These are phyloP conservation scores for Tachystola acroxantha DNA, from an alignment of 2,888 invertebrate species.

Conservation along the genomic window DNA sequence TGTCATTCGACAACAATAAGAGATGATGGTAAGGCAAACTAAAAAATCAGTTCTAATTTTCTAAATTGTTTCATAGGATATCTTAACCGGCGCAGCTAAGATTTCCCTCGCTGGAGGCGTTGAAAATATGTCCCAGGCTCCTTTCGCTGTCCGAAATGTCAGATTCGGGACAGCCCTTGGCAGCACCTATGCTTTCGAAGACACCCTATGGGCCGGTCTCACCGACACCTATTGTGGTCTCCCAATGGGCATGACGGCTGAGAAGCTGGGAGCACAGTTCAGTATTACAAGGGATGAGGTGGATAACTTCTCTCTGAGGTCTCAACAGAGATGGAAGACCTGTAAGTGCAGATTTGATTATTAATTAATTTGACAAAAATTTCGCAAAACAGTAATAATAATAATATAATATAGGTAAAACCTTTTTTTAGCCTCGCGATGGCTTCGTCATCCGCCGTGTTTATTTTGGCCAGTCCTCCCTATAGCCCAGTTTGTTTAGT, in stretches of 20 bases:
- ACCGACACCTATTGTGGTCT: conserved; percentile 93
- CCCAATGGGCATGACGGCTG: conserved; percentile 98
- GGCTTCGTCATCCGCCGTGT: too few relatives aligned
- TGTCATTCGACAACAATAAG: too few relatives aligned
- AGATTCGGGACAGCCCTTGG: conserved; percentile 95
- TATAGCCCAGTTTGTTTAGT: too few relatives aligned
- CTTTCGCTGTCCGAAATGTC: conserved; percentile 89
- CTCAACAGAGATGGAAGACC: conserved; percentile 92
- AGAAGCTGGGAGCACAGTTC: conserved; percentile 91
- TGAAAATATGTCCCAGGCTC: conserved; percentile 97
- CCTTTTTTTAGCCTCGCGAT: too few relatives aligned
- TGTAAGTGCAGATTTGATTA: conserved; percentile 74
- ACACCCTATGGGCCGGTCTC: conserved; percentile 90
- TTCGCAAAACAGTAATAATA: too few relatives aligned
- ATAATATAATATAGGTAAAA: too few relatives aligned
- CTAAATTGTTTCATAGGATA: conserved; percentile 82
- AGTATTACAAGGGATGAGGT: conserved; percentile 88
- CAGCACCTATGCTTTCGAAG: conserved; percentile 86
- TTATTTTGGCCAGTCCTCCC: too few relatives aligned
- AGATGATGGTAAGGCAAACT: too few relatives aligned
- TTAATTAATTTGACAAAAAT: too few relatives aligned
- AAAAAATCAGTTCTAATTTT: too few relatives aligned
- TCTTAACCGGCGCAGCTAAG: conserved; percentile 88
- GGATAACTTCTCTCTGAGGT: conserved; percentile 90
- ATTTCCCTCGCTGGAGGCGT: conserved; percentile 94